Base-by-base conservation (phyloP, 1,140 invertebrate species). In the Zophobas atratus region DNA sequence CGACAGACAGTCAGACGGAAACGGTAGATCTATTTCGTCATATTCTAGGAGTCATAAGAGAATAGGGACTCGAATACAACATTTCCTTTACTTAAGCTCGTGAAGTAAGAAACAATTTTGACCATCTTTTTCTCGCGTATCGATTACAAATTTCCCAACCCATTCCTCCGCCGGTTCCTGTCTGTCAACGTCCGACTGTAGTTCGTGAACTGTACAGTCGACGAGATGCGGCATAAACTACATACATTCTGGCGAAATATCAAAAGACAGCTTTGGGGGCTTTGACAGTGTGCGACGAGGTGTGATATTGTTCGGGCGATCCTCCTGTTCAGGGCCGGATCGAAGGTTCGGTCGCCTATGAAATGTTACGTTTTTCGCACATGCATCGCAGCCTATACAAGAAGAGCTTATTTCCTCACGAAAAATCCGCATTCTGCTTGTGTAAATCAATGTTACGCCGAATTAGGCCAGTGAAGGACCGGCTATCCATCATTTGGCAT, bases 201-300 rank as follows among this genome's bases (percentile, higher is more conserved):
- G 53, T 39, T 46, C 72, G 55, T 46, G 35, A 39, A 6, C 35
- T 2, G 4, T 33, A 36, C 6, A 32, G 35, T 36, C 6, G 38
- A 32, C 32, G 34, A 46, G 63, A 51, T 73, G 20, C 49, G 73
- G 43, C 55, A 76, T 79, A 79, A 79, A 79, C 75, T 77, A 77
- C 20, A 20, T 72, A 77, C 55, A 79, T 79, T 77, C 78, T 67
- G 57, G 70, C 60, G 74, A 74, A 77, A 79, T 82, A 82, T 83
- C 82, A 81, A 81, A 84, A 81, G 82, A 82, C 80, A 80, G 77
- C 76, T 77, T 77, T 79, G 75, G 74, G 75, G 43, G 77, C 83
- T 84, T 84, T 84, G 83, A 82, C 79, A 80, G 77, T 84, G 82
- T 76, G 77, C 83, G 77, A 63, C 80, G 79, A 81, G 83, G 82